Evolutionary conservation across 23 tunicate species (phyloP).

Genomic region (Halocynthia aurantium): DNA sequence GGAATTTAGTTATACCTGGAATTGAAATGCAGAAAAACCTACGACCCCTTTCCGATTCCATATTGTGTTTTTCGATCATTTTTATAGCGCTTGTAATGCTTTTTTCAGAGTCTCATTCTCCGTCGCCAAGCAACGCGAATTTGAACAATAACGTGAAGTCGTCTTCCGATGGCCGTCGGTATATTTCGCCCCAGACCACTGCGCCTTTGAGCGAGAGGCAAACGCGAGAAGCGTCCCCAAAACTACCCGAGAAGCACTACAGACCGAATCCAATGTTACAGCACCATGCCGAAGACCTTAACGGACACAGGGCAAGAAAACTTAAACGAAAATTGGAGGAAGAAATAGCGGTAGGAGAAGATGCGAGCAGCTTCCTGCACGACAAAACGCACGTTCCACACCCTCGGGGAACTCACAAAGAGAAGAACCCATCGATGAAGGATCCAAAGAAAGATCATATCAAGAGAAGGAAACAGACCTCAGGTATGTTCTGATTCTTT

Average conservation of each 20-base stretch:
- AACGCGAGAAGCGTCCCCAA: constrained; percentile 7
- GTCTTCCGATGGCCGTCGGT: constrained; percentile 9
- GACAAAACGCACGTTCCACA: not conserved
- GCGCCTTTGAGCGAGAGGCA: not conserved
- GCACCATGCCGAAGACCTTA: constrained; percentile 11
- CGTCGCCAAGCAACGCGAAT: not conserved
- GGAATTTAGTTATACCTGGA: too few relatives aligned
- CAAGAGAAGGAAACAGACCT: not conserved
- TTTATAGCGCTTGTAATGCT: not conserved
- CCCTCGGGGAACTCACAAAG: too few relatives aligned
- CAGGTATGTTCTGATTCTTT: too few relatives aligned
- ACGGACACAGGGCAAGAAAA: constrained; percentile 8
- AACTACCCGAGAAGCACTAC: constrained; percentile 11
- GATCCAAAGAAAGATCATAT: constrained; percentile 12
- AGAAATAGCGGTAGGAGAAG: constrained; percentile 31
- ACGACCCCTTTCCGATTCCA: too few relatives aligned
- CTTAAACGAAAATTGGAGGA: constrained; percentile 5
- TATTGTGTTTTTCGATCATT: too few relatives aligned
- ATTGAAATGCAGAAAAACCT: too few relatives aligned
- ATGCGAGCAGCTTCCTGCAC: constrained; percentile 1
- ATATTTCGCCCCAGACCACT: constrained; percentile 1
- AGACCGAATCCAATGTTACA: constrained; percentile 17
- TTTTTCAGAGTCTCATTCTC: constrained; percentile 19
- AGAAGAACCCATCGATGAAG: too few relatives aligned
- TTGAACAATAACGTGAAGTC: not conserved